Conservation (phyloP, 2,113 vertebrate species). For the Bostrychus sinensis region DNA sequence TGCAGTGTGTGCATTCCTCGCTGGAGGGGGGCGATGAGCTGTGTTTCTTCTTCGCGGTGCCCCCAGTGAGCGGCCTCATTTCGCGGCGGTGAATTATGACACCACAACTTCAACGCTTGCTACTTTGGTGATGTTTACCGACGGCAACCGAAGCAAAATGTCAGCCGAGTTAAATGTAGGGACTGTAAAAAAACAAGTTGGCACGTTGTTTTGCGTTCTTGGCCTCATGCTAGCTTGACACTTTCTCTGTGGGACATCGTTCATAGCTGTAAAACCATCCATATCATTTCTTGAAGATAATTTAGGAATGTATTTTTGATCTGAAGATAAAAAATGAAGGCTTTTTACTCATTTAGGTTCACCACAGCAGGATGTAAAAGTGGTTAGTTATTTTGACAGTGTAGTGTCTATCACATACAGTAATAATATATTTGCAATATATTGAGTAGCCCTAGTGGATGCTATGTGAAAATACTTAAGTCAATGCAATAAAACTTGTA, state of each 20-base stretch:
- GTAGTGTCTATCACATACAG: too few species aligned
- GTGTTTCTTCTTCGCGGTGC: slow-evolving; percentile 80
- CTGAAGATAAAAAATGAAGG: slow-evolving; percentile 30
- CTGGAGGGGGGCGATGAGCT: slow-evolving; percentile 84
- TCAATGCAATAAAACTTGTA: too few species aligned
- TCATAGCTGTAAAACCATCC: slow-evolving; percentile 50
- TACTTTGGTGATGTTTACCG: slow-evolving; percentile 79
- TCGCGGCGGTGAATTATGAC: slow-evolving; percentile 84
- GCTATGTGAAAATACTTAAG: neutral
- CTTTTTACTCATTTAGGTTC: slow-evolving; percentile 2
- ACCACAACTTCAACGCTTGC: slow-evolving; percentile 76
- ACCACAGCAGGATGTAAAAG: too few species aligned
- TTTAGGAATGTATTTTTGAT: slow-evolving; percentile 45
- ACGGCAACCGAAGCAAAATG: slow-evolving; percentile 71
- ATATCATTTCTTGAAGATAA: slow-evolving; percentile 46
- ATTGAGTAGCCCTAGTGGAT: neutral
- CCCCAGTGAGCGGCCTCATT: slow-evolving; percentile 86
- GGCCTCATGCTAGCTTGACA: slow-evolving; percentile 34
- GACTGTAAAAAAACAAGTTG: slow-evolving; percentile 56
- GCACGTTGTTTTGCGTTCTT: slow-evolving; percentile 58
- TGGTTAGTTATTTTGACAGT: too few species aligned
- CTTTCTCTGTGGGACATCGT: slow-evolving; percentile 29
- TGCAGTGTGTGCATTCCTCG: slow-evolving; percentile 84
- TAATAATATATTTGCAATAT: too few species aligned
- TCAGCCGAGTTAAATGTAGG: slow-evolving; percentile 77